These are phyloP conservation scores for Acrossocheilus fasciatus DNA, from an alignment of 2,797 vertebrate genomes.

Conservation along the genomic window DNA sequence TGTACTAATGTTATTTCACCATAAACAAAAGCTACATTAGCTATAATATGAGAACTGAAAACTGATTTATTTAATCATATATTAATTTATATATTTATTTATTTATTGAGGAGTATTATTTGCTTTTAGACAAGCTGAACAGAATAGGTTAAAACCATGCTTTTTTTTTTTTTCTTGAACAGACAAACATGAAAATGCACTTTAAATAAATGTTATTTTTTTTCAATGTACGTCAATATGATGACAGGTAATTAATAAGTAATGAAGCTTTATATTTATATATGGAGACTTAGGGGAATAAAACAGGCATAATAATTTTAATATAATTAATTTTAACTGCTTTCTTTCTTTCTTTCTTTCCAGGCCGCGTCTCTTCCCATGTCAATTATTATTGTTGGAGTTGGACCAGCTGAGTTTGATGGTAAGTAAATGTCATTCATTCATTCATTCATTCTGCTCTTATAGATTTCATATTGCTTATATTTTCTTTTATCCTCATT, in stretches of 20 bases:
- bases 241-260: background rate
- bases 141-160: background rate
- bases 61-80: too few relatives aligned
- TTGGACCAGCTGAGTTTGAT: constrained; percentile 96
- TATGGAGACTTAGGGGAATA: background rate
- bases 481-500: constrained; percentile 72
- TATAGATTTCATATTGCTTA: background rate
- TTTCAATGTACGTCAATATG: background rate
- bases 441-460: background rate
- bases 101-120: too few relatives aligned
- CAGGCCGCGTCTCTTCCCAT: constrained; percentile 91
- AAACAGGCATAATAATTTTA: background rate
- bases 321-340: background rate
- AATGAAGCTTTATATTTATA: background rate
- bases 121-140: background rate
- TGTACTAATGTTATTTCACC: background rate
- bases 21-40: too few relatives aligned
- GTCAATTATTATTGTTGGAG: constrained; percentile 98
- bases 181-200: background rate
- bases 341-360: background rate
- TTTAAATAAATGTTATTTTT: background rate
- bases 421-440: constrained; percentile 77
- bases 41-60: background rate
- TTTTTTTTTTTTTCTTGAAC: background rate
- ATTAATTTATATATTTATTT: too few relatives aligned